Conservation (phyloP, 2,113 vertebrate species). For the Tachuris rubrigastra region DNA sequence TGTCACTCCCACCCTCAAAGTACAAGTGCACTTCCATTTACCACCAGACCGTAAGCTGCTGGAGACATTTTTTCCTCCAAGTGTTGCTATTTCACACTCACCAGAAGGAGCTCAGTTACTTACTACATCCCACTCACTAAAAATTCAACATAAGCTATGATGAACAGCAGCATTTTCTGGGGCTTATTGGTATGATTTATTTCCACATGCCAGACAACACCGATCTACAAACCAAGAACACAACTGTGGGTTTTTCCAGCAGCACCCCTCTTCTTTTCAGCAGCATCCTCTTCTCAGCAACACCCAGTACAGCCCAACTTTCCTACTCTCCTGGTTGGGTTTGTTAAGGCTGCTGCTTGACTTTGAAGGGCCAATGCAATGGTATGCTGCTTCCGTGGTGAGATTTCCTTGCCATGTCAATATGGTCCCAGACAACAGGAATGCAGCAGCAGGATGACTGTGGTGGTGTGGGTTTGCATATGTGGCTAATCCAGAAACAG, state of each 20-base stretch:
- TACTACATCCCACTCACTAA: not conserved
- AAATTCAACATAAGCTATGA: not conserved
- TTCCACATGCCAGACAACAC: not conserved
- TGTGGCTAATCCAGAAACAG: not conserved
- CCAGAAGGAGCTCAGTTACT: not conserved
- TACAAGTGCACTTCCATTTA: not conserved
- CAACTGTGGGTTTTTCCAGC: not conserved
- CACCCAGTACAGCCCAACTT: not conserved
- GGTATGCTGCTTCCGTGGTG: not conserved
- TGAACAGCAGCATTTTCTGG: not conserved
- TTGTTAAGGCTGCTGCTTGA: not conserved
- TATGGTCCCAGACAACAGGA: not conserved
- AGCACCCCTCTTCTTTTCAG: not conserved
- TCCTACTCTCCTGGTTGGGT: not conserved
- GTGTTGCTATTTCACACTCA: not conserved
- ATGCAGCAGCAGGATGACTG: not conserved
- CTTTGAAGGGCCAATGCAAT: not conserved
- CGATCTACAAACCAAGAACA: not conserved
- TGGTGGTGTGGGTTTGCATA: not conserved
- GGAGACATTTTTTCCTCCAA: not conserved
- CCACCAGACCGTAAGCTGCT: not conserved
- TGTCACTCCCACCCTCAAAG: not conserved
- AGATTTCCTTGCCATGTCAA: not conserved
- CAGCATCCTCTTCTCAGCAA: not conserved
- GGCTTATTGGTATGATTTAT: not conserved